Evolutionary conservation across 2,888 invertebrate genomes (phyloP), one percentile per base, ranked within the genome.

Genomic region (Cryptophagus acutangulus): DNA sequence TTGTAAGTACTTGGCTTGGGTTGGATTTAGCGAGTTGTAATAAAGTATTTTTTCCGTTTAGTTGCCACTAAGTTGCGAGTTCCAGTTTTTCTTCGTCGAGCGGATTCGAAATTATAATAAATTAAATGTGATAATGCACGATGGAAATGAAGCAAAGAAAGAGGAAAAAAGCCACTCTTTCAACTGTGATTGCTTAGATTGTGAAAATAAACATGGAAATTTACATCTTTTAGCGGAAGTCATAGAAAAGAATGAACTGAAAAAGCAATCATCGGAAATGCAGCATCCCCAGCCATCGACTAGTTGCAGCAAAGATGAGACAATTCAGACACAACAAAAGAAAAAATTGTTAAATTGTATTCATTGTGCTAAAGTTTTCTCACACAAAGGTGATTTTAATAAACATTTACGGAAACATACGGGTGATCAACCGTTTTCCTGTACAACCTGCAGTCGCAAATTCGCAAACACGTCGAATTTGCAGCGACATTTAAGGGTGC

Each of bases 401-500:
- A 69, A 69, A 50, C 69, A 69, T 43, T 36, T 63, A 14, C 46
- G 69, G 18, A 67, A 53, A 34, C 69, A 69, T 41, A 68, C 67
- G 1, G 65, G 65, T 17, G 68, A 67, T 43, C 62, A 63, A 36
- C 69, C 69, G 1, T 69, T 58, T 44, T 38, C 47, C 10, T 69
- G 69, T 45, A 35, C 50, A 3, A 49, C 57, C 17, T 69, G 69
- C 43, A 45, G 56, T 2, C 59, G 58, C 38, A 61, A 54, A 40
- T 69, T 69, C 47, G 60, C 65, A 1, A 63, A 67, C 39, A 66
- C 83, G 43, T 84, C 83, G 46, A 86, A 85, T 29, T 69, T 87
- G 53, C 84, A 84, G 58, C 74, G 86, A 34, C 87, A 88, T 69
- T 78, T 83, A 60, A 70, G 84, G 38, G 80, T 84, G 1, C 87